Base-by-base conservation (phyloP, 2,888 invertebrate genomes). In the Drosophila nr. medialis region DNA sequence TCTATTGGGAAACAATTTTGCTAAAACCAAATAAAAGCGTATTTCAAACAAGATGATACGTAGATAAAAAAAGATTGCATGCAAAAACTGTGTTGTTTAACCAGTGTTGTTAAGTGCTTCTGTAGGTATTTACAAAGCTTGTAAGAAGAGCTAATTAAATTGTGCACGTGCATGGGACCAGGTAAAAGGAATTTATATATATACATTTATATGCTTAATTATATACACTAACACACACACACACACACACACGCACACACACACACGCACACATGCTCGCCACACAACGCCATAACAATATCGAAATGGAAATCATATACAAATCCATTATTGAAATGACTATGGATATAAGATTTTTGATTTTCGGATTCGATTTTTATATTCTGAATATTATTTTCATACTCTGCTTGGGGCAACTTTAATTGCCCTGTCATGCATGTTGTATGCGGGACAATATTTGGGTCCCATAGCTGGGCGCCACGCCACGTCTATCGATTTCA, bases 341-440 rank as follows among this genome's bases (percentile, higher is more conserved):
- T 45, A 40, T 15, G 42, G n/a, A 21, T 48, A 54, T 51, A 4
- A 34, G 13, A 11, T 60, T 15, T 29, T 38, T 32, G 11, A 56
- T 68, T 45, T 36, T 36, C n/a, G n/a, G n/a, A n/a, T n/a, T n/a
- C 30, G 32, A 21, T 34, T 51, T 42, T 60, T 34, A 60, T 72
- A 69, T 64, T 64, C 63, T 64, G 68, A 68, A 63, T 56, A 81
- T 77, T 27, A 18, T 75, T 67, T 58, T 72, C n/a, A 72, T 68
- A 24, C 24, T 6, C 64, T 82, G 83, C 75, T 64, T 54, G 55
- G 86, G 65, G 75, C 67, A 80, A 70, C 63, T 80, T 88, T 88
- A 83, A 83, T 86, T 83, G 71, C 71, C 50, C 59, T 64, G 80
- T 67, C 89, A 86, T 80, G 77, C 83, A 83, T 83, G 55, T 88